A percentile compares a stretch with the other conserved stretches of the same genome.
phyloP scores from a whole-genome alignment of 2,113 vertebrate genomes.

The Rana temporaria region DNA sequence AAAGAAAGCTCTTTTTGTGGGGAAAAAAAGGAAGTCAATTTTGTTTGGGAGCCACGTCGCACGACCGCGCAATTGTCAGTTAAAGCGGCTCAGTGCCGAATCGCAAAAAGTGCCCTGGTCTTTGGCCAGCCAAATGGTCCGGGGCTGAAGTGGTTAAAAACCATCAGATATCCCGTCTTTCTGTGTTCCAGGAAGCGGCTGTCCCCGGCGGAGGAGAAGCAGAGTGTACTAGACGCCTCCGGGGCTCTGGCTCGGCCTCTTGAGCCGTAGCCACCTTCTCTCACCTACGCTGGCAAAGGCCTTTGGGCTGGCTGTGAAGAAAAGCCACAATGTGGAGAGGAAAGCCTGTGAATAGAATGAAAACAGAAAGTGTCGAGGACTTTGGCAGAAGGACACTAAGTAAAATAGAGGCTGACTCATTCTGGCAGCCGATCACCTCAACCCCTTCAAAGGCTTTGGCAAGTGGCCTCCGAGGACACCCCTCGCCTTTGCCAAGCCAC shows the following conservation, averaged over 20 bases:
- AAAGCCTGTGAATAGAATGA: slow-evolving; percentile 83
- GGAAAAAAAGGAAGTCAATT: no score
- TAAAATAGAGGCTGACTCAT: slow-evolving; percentile 83
- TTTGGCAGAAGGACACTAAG: slow-evolving; percentile 87
- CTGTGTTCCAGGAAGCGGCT: background rate
- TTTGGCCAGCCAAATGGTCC: no score
- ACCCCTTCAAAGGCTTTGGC: slow-evolving; percentile 87
- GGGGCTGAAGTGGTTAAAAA: no score
- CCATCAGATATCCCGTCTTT: no score
- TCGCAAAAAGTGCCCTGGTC: no score
- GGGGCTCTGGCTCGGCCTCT: slow-evolving; percentile 61
- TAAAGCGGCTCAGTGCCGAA: no score
- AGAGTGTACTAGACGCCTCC: slow-evolving; percentile 61
- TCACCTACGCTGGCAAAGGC: slow-evolving; percentile 82
- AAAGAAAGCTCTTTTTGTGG: no score
- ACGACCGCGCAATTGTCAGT: no score
- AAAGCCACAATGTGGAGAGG: slow-evolving; percentile 86
- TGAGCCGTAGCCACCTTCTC: slow-evolving; percentile 71
- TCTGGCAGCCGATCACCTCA: slow-evolving; percentile 85
- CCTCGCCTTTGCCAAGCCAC: slow-evolving; percentile 86
- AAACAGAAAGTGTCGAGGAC: slow-evolving; percentile 87
- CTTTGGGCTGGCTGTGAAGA: slow-evolving; percentile 80
- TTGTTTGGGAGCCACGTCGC: no score
- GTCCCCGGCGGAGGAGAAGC: slow-evolving; percentile 50
- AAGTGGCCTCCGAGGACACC: slow-evolving; percentile 83